Conservation (phyloP, 1,140 invertebrate species). For the Dolichoris vasculosae region DNA sequence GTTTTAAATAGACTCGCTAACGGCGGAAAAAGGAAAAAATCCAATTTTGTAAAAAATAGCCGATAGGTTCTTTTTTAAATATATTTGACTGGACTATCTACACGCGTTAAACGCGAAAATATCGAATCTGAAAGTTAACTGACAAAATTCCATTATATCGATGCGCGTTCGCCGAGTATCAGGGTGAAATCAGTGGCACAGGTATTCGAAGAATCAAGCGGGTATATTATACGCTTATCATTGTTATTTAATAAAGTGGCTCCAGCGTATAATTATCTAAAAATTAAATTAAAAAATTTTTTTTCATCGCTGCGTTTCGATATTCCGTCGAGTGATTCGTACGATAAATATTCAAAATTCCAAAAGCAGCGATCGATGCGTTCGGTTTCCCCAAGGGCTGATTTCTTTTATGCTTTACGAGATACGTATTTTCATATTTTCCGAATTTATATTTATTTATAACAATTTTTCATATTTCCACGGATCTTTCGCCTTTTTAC, state of each 20-base stretch:
- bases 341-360: neutral
- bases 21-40: neutral
- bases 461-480: neutral
- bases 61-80: neutral
- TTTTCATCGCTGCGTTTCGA: neutral
- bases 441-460: neutral
- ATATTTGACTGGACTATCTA: neutral
- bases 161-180: neutral
- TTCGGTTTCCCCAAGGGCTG: neutral
- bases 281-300: neutral
- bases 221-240: neutral
- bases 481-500: too few species aligned
- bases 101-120: neutral
- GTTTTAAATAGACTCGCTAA: neutral
- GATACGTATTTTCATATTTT: too few species aligned
- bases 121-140: conserved; percentile 12
- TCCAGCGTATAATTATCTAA: neutral
- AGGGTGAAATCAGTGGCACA: neutral
- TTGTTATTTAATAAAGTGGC: neutral
- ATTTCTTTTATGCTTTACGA: neutral
- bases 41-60: neutral
- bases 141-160: conserved; percentile 2
- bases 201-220: neutral
- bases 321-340: neutral
- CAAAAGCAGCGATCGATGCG: neutral